Conservation (phyloP, 2,113 vertebrate species). For the Clarias gariepinus region DNA sequence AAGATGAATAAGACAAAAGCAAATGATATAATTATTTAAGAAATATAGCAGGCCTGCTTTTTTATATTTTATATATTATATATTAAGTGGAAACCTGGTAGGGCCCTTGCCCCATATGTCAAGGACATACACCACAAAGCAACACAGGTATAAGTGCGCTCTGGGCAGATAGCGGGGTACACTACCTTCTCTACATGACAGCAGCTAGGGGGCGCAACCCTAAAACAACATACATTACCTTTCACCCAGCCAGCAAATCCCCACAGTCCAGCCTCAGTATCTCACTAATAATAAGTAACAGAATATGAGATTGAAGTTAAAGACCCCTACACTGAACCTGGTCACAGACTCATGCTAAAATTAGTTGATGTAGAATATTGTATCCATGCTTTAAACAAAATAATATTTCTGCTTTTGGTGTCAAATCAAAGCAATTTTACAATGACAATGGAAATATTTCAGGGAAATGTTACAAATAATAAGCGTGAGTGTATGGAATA, state of each 20-base stretch:
- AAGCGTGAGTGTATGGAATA: neutral
- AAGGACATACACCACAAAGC: neutral
- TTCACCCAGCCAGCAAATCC: conserved; percentile 48
- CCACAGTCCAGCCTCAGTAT: conserved; percentile 46
- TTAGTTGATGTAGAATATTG: neutral
- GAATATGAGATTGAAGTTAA: neutral
- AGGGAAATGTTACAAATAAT: neutral
- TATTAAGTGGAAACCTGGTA: neutral
- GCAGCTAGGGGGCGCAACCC: conserved; percentile 13
- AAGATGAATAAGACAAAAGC: neutral
- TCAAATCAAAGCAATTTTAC: neutral
- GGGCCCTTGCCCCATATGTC: neutral
- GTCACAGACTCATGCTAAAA: neutral
- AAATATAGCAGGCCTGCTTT: neutral
- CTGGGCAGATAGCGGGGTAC: neutral
- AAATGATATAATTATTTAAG: neutral
- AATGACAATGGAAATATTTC: neutral
- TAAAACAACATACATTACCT: conserved; percentile 13
- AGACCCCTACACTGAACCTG: neutral
- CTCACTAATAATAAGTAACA: neutral
- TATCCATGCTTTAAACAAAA: neutral
- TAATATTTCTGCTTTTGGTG: neutral
- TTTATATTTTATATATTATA: neutral
- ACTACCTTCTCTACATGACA: neutral
- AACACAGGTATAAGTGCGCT: neutral